Evolutionary conservation across 2,797 vertebrate genomes (phyloP).

Genomic region (Gobionotothen gibberifrons): DNA sequence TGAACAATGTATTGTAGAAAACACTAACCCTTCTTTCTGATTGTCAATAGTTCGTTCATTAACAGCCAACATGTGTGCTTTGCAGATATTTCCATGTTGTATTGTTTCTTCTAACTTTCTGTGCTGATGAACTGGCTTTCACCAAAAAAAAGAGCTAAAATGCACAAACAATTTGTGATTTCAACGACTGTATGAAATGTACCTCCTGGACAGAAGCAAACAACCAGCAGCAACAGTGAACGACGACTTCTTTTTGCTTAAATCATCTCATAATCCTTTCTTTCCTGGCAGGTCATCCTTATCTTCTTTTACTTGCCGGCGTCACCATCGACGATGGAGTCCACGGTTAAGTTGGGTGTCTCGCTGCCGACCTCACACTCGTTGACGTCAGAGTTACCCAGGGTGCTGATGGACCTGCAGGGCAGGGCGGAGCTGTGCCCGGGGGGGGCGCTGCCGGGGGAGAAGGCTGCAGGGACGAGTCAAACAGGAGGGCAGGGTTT

Average conservation of each 20-base stretch:
- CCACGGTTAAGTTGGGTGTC: constrained; percentile 79
- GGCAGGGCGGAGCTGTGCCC: constrained; percentile 86
- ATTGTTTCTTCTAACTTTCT: neutral
- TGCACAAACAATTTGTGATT: neutral
- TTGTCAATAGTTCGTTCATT: neutral
- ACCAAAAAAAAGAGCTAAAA: neutral
- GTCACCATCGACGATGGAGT: constrained; percentile 80
- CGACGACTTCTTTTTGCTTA: neutral
- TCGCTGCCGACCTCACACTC: constrained; percentile 84
- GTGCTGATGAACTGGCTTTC: constrained; percentile 7
- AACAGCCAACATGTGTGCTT: neutral
- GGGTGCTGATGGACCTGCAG: constrained; percentile 85
- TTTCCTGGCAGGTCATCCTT: fast-evolving
- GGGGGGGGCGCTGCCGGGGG: constrained; percentile 80
- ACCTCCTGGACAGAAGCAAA: constrained; percentile 8
- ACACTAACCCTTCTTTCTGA: constrained; percentile 3
- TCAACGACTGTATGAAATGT: neutral
- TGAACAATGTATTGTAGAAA: neutral
- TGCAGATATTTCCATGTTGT: neutral
- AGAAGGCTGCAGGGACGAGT: constrained; percentile 85
- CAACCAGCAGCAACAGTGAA: constrained; percentile 19
- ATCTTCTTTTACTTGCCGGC: constrained; percentile 70
- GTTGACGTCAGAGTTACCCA: constrained; percentile 83
- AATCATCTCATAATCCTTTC: neutral
- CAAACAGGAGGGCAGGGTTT: constrained; percentile 11